Evolutionary conservation across 64 coral and sea anemone genomes (phyloP), one percentile per base, ranked within the genome.

Genomic region (Hydrozoanthus tunicans): DNA sequence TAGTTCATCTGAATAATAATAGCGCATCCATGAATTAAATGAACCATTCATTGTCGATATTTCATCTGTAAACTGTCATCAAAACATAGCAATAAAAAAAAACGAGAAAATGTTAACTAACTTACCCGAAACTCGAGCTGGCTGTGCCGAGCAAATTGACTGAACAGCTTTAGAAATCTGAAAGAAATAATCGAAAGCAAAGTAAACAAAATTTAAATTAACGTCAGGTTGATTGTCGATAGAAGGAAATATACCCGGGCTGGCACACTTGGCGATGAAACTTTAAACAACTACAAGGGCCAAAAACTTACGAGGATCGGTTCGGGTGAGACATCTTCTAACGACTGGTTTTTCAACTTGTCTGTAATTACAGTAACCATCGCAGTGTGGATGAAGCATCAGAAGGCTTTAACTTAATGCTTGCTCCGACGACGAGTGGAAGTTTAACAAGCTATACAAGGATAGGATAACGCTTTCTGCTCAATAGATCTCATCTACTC

Each of bases 351-450:
- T 78, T 96, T 96, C 53, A 96, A 84, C 78, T 96, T 96, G 92
- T 93, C 85, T 12, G 95, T 96, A 53, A 96, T 96, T 12, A 96
- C 80, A 81, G 95, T 93, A 67, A 96, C 95, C 95, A 96, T 96
- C 27, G 54, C 70, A 43, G 59, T 26, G 79, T 60, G 53, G 73
- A 57, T 93, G 80, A 93, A 97, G 90, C 84, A 88, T 89, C 82
- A 85, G 79, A 90, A 74, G 90, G 74, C 70, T 92, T 14, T 5
- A 66, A 25, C 58, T 86, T 61, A 20, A 20, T 20, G 81, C 77
- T 94, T 60, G 63, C 73, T 73, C 77, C 79, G 90, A 62, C 78
- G 88, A 94, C 80, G 93, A 90, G 81, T 79, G 66, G 64, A 88
- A 88, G 56, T 88, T 86, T 73, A 89, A 89, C 70, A 57, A 86